Evolutionary conservation across 2,797 vertebrate genomes (phyloP).

Genomic region (Calcarius lapponicus): DNA sequence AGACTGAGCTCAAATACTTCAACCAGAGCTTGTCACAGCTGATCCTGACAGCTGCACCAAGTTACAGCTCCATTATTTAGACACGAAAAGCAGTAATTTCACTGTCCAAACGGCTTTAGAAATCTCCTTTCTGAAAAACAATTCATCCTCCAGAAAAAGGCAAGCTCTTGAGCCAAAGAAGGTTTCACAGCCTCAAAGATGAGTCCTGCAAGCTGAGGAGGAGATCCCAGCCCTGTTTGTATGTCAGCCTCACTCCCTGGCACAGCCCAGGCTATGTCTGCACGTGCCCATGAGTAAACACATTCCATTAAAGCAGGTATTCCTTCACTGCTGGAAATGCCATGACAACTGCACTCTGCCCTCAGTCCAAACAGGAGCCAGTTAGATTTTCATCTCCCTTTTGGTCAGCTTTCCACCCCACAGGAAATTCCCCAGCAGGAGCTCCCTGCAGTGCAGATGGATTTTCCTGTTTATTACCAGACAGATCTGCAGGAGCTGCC

Average conservation of each 20-base stretch:
- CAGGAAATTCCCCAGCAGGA: not conserved
- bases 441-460: fast-evolving
- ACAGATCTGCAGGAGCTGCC: not conserved
- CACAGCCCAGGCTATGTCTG: not conserved
- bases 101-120: not conserved
- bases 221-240: too few relatives aligned
- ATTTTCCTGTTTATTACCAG: not conserved
- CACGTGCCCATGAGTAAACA: fast-evolving
- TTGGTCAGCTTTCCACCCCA: not conserved
- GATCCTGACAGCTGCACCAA: not conserved
- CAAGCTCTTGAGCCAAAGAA: not conserved
- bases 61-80: not conserved
- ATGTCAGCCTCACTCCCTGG: not conserved
- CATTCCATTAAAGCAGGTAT: not conserved
- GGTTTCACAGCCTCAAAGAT: not conserved
- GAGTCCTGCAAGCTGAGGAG: not conserved
- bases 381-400: not conserved
- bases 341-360: not conserved
- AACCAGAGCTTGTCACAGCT: not conserved
- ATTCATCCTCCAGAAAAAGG: not conserved
- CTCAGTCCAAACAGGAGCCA: not conserved
- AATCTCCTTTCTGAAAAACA: not conserved
- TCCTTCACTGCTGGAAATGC: not conserved
- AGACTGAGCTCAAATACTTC: not conserved
- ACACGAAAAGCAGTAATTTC: conserved; percentile 10